phyloP scores from a whole-genome alignment of 1,140 invertebrate genomes.

The Sarcophaga peregrina region DNA sequence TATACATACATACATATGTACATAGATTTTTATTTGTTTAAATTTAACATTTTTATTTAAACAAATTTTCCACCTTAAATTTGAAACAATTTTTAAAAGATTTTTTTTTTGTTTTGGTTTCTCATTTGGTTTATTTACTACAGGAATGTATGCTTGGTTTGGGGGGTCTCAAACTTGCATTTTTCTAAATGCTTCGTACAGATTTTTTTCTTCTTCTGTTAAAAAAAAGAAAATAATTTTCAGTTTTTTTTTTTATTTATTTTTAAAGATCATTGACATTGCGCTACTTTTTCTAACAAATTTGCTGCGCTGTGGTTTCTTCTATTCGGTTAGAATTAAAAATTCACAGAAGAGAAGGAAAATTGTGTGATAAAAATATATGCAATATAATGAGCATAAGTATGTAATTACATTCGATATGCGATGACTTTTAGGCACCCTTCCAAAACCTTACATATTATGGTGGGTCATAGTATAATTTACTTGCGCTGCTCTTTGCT shows the following conservation, averaged over 20 bases:
- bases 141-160: too few species aligned
- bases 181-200: slow-evolving; percentile 1
- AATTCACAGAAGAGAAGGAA: background rate
- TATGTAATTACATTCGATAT: too few species aligned
- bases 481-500: too few species aligned
- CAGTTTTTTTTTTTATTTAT: slow-evolving; percentile 21
- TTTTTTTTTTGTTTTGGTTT: too few species aligned
- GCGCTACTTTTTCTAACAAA: background rate
- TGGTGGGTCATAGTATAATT: too few species aligned
- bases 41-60: background rate
- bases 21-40: too few species aligned
- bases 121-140: too few species aligned
- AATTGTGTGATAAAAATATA: background rate
- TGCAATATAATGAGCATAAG: background rate
- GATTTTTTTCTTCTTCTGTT: background rate
- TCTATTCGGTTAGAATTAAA: background rate
- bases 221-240: background rate
- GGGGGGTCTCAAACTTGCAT: background rate
- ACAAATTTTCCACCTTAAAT: background rate
- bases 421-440: background rate
- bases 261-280: slow-evolving; percentile 43
- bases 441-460: background rate
- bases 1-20: too few species aligned
- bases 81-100: too few species aligned
- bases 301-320: background rate